Evolutionary conservation across 1,140 invertebrate species (phyloP), one percentile per base, ranked within the genome.

Genomic region (Dinoponera quadriceps): DNA sequence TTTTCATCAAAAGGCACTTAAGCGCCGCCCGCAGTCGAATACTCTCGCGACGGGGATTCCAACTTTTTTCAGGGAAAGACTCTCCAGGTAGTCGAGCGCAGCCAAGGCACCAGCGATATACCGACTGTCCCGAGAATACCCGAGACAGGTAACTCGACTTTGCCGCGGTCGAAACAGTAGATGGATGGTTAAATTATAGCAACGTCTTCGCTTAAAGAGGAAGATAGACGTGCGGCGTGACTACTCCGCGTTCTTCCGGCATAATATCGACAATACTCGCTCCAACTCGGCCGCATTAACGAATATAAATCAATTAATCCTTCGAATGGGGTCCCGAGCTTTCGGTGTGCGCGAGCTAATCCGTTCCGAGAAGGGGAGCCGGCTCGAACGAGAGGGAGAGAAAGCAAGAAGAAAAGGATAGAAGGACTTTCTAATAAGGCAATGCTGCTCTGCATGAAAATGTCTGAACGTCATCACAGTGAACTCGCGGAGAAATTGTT

Each of bases 251-350:
- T 27, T 65, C 62, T 78, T 69, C 63, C 51, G 33, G 51, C 33
- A 60, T 71, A 71, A 69, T 71, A 71, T 69, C 51, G 65, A 80
- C 51, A 57, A 71, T 71, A 57, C 22, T 69, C 63, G 75, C 75
- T 80, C 25, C 22, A 71, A 33, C 75, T 51, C 18, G 54, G 33
- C 22, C 49, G 63, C 25, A 80, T 80, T 80, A 80, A 80, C 38
- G 75, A 80, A 80, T 80, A 65, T 80, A 80, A 80, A 80, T 80
- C 75, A 80, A 80, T 80, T 80, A 80, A 80, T 80, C 65, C 75
- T 80, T 22, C 33, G 18, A 57, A 44, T 11, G 68, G 65, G 65
- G 75, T 44, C 29, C 33, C 38, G 22, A 80, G 54, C 51, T 54
- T 71, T 80, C 65, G 65, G 25, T 44, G 38, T 0, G n/a, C 62